Percentiles rank a stretch among this genome's conserved stretches.
phyloP scores from a whole-genome alignment of 1,140 invertebrate species.

The Leptoteleia sp. region DNA sequence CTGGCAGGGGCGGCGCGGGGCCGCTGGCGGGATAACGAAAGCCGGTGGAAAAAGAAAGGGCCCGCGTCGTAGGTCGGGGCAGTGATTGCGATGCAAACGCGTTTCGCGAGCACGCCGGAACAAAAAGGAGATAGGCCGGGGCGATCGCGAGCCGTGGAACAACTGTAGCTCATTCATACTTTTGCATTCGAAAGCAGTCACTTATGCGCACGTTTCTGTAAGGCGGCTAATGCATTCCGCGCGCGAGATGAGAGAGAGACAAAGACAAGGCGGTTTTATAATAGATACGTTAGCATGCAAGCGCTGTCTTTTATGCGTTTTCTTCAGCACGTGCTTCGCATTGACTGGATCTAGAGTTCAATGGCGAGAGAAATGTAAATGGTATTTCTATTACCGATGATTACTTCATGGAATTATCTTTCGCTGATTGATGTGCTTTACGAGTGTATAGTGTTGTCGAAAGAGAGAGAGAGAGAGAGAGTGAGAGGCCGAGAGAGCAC shows the following conservation, averaged over 20 bases:
- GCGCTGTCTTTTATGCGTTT: conserved; percentile 72
- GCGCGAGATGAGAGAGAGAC: conserved; percentile 52
- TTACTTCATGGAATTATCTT: conserved; percentile 58
- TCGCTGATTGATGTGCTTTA: conserved; percentile 50
- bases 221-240: conserved; percentile 68
- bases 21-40: conserved; percentile 8
- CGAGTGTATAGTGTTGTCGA: conserved; percentile 14
- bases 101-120: conserved; percentile 5
- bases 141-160: conserved; percentile 51
- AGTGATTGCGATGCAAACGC: conserved; percentile 39
- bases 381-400: conserved; percentile 60
- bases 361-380: conserved; percentile 63
- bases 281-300: conserved; percentile 76
- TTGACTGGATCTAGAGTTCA: conserved; percentile 55
- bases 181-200: conserved; percentile 76
- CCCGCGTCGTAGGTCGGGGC: conserved; percentile 6
- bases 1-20: background rate
- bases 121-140: conserved; percentile 40
- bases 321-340: conserved; percentile 61
- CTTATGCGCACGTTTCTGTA: conserved; percentile 73
- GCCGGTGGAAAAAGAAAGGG: conserved; percentile 16
- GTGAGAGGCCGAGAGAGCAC: background rate
- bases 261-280: conserved; percentile 71
- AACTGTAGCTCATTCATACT: conserved; percentile 74
- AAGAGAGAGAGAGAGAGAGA: conserved; percentile 4